phyloP scores from a whole-genome alignment of 2,797 vertebrate species.

The Sebastes steindachneri region DNA sequence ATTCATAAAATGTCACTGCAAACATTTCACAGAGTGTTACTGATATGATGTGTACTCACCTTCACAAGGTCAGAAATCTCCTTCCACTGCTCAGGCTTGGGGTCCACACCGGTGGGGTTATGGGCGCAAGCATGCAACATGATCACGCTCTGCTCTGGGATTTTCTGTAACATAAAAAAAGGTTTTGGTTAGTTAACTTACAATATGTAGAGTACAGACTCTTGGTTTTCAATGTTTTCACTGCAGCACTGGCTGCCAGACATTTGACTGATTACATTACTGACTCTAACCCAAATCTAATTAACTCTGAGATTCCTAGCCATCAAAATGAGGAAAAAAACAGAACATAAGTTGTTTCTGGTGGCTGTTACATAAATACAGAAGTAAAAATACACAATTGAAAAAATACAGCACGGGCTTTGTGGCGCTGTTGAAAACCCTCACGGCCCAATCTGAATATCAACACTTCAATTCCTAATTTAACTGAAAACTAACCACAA shows the following conservation, averaged over 20 bases:
- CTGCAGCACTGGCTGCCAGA: neutral
- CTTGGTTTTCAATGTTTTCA: neutral
- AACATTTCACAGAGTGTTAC: neutral
- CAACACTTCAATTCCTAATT: neutral
- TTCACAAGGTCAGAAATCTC: conserved; percentile 89
- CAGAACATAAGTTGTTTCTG: neutral
- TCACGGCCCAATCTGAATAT: neutral
- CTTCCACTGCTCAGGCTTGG: conserved; percentile 94
- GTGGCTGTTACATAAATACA: neutral
- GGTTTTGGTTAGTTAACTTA: neutral
- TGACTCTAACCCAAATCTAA: neutral
- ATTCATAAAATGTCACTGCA: neutral
- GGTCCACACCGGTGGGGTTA: conserved; percentile 99
- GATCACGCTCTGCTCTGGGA: conserved; percentile 94
- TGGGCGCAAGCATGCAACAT: conserved; percentile 96
- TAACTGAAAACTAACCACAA: neutral
- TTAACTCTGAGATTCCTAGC: neutral
- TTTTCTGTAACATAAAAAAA: conserved; percentile 86
- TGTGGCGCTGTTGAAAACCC: neutral
- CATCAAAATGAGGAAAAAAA: neutral
- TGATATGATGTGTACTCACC: conserved; percentile 74
- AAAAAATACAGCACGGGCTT: neutral
- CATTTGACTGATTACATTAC: neutral
- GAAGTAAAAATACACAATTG: neutral
- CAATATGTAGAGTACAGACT: neutral